phyloP scores from a whole-genome alignment of 2,113 vertebrate species.

The Antechinus flavipes region DNA sequence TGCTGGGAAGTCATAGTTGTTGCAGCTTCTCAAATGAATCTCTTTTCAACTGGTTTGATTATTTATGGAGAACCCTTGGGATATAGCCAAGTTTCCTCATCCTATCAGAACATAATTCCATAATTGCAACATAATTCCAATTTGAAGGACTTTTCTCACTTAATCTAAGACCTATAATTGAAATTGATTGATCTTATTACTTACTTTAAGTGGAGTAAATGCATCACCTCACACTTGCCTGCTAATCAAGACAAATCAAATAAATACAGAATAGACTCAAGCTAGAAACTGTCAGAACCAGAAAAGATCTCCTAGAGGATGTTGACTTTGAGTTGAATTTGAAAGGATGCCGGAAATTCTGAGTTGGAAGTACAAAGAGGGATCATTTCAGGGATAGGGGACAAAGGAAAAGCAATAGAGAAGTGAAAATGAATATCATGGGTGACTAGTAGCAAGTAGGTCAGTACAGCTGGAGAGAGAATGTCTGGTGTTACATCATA shows the following conservation, averaged over 20 bases:
- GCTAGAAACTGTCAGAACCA: background rate
- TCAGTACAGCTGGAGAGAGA: background rate
- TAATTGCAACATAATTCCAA: background rate
- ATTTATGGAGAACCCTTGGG: background rate
- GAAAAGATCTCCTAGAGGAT: background rate
- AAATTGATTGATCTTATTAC: background rate
- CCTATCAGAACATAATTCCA: too few relatives aligned
- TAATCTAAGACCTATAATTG: background rate
- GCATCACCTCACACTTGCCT: background rate
- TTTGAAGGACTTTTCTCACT: background rate
- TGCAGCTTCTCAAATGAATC: background rate
- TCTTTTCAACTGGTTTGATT: background rate
- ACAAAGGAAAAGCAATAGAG: background rate
- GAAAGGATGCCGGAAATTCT: background rate
- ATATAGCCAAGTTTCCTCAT: background rate
- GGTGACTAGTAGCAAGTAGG: background rate
- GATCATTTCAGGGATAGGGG: background rate
- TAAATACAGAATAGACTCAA: background rate
- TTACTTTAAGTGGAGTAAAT: background rate
- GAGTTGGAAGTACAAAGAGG: background rate
- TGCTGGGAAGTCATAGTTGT: background rate
- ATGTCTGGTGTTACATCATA: background rate
- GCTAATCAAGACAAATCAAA: background rate
- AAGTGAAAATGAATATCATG: background rate
- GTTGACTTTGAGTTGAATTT: background rate